Percentiles rank a stretch among this genome's conserved stretches.
phyloP scores from a whole-genome alignment of 2,797 vertebrate species.

The Coregonus sp. region DNA sequence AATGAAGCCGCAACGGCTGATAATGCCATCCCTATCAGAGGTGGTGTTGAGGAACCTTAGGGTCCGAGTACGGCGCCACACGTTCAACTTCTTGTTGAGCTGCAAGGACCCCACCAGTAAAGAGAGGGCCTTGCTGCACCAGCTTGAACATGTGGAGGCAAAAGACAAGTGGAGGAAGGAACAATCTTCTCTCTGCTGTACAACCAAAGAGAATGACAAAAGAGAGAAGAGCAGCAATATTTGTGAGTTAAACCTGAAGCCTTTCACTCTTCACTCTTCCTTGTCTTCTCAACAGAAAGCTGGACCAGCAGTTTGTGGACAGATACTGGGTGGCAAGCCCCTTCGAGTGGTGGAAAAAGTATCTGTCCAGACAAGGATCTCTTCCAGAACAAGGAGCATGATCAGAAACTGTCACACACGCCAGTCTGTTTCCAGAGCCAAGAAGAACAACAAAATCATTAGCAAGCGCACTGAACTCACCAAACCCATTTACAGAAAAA shows the following conservation, averaged over 20 bases:
- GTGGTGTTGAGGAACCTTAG: constrained; percentile 66
- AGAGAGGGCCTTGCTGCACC: constrained; percentile 65
- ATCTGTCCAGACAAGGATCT: constrained; percentile 40
- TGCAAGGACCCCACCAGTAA: constrained; percentile 74
- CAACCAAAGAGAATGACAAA: constrained; percentile 21
- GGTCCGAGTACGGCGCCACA: constrained; percentile 73
- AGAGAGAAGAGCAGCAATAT: constrained; percentile 4
- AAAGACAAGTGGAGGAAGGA: constrained; percentile 28
- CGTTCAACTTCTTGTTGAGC: constrained; percentile 70
- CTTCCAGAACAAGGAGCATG: constrained; percentile 61
- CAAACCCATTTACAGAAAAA: background rate
- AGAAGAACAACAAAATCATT: constrained; percentile 25
- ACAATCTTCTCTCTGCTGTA: constrained; percentile 2
- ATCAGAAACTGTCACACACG: constrained; percentile 9
- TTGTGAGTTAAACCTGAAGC: constrained; percentile 57
- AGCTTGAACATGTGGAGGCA: constrained; percentile 62
- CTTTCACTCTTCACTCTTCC: constrained; percentile 59
- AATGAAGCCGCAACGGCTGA: constrained; percentile 40
- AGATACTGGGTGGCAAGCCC: constrained; percentile 41
- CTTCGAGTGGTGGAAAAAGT: constrained; percentile 50
- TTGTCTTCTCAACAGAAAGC: constrained; percentile 35
- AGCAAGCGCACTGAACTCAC: constrained; percentile 24
- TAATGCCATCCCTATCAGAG: constrained; percentile 53
- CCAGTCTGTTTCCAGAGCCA: constrained; percentile 29
- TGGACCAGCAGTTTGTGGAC: constrained; percentile 13